Base-by-base conservation (phyloP, 2,888 invertebrate species). In the Cheilosia pagana region DNA sequence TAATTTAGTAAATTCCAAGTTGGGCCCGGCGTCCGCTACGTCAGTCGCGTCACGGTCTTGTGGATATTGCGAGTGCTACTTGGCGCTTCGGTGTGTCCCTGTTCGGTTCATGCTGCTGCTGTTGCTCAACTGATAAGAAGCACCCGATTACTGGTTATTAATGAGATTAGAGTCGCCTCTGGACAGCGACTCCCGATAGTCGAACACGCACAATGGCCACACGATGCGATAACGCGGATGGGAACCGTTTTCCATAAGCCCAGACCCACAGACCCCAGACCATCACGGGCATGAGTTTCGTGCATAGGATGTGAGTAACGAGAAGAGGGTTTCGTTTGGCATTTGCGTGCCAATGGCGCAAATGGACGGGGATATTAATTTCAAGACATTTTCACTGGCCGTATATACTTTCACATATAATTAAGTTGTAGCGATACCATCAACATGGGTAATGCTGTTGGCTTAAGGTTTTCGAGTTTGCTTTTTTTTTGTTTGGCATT, bases 101-200 rank as follows among this genome's bases (percentile, higher is more conserved):
- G 43, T 81, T 75, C 50, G 60, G 60, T 57, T 85, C 50, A 76
- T 62, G 81, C 65, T 81, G 76, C 65, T 85, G 67, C 75, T 83
- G 75, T 60, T 83, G 57, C 81, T 81, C 81, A 85, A 70, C 85
- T 85, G 85, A 85, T 85, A 85, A 85, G 85, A 85, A 81, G 81
- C 81, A 85, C 75, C 85, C 85, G 85, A 85, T 85, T 75, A 85
- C 85, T 85, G 85, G 85, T 81, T 85, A 85, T 85, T 85, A 85
- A 85, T 85, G 85, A 85, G 85, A 85, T 85, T 76, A 85, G 85
- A 85, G 85, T 85, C 70, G 85, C 81, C 85, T 85, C 81, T 81
- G 76, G 85, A 85, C 85, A 85, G 85, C 85, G 65, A 79, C 81
- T 85, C 85, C 75, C 75, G 85, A 85, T 85, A 85, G 85, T 76